Conservation (phyloP, 2,113 vertebrate genomes). For the Ivindomyrus marchei region DNA sequence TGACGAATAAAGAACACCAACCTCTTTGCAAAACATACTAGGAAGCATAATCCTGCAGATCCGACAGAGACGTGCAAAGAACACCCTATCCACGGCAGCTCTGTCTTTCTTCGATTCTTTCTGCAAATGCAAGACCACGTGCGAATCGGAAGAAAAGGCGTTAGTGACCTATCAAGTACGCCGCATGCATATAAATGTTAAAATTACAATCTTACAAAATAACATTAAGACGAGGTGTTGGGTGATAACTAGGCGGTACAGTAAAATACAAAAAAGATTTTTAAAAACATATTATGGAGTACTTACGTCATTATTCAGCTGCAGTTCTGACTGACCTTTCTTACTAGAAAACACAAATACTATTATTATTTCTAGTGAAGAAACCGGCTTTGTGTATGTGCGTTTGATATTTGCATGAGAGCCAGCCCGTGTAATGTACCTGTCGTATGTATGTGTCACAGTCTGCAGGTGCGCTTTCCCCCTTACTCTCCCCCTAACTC, state of each 20-base stretch:
- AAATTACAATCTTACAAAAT: background rate
- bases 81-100: conserved; percentile 79
- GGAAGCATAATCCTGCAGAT: conserved; percentile 86
- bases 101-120: conserved; percentile 86
- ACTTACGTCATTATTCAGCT: conserved; percentile 71
- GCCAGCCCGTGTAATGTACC: background rate
- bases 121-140: conserved; percentile 39
- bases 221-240: background rate
- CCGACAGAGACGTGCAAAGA: conserved; percentile 69
- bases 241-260: background rate
- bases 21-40: conserved; percentile 81
- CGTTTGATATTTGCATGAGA: background rate
- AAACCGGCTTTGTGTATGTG: background rate
- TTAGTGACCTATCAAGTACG: background rate
- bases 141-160: background rate
- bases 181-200: background rate
- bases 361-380: background rate
- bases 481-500: background rate
- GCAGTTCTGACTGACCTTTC: conserved; percentile 67
- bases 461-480: background rate
- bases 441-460: background rate
- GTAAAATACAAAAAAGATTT: background rate
- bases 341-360: conserved; percentile 55
- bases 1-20: conserved; percentile 43
- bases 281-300: background rate